Evolutionary conservation across 2,888 invertebrate species (phyloP).

Genomic region (Aphodius sticticus): DNA sequence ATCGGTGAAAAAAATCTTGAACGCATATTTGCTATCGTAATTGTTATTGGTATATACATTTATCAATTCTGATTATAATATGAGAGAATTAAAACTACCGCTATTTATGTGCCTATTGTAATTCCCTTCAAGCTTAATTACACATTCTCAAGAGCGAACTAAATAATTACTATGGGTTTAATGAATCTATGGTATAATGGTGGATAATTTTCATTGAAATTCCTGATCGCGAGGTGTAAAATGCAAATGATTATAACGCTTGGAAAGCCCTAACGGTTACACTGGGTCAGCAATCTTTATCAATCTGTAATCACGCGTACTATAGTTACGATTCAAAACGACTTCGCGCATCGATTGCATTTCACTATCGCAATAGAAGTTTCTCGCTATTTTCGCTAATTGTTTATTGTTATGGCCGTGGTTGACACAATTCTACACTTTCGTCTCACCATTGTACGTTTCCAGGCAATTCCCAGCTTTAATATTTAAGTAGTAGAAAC

Average conservation of each 20-base stretch:
- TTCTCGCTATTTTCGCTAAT: neutral
- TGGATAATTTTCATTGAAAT: slow-evolving; percentile 4
- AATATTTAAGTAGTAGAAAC: neutral
- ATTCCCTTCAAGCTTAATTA: neutral
- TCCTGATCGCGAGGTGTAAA: neutral
- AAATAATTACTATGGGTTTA: neutral
- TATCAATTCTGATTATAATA: neutral
- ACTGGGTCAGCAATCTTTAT: neutral
- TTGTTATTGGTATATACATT: neutral
- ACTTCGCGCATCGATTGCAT: neutral
- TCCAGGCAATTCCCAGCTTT: neutral
- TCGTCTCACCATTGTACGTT: neutral
- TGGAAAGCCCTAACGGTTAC: neutral
- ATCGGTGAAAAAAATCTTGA: too few species aligned
- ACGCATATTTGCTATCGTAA: too few species aligned
- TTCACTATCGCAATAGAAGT: neutral
- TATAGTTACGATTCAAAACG: neutral
- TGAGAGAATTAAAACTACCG: neutral
- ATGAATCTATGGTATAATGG: neutral
- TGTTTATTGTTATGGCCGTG: neutral
- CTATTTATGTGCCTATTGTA: neutral
- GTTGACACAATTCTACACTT: neutral
- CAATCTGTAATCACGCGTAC: neutral
- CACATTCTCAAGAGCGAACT: neutral
- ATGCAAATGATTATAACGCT: neutral